Conservation (phyloP, 2,113 vertebrate species). For the Delphinus delphis region DNA sequence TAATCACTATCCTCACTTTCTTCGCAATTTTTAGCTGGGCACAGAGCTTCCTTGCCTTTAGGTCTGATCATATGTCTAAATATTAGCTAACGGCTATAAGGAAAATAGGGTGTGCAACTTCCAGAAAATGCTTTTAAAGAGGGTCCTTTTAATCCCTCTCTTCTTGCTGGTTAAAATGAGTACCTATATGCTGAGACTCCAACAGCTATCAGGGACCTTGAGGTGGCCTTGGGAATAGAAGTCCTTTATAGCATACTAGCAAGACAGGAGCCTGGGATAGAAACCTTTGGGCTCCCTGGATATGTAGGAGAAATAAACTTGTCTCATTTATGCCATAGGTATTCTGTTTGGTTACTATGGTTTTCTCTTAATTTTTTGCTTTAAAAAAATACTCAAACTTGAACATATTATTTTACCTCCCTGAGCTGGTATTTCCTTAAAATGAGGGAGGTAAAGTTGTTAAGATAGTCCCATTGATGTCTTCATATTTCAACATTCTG, state of each 20-base stretch:
- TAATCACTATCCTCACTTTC: background rate
- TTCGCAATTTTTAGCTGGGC: background rate
- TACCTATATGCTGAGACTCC: background rate
- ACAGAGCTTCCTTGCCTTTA: background rate
- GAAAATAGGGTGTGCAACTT: background rate
- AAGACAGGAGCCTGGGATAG: background rate
- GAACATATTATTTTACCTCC: background rate
- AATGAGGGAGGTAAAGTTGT: background rate
- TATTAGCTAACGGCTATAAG: constrained; percentile 10
- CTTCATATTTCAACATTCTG: background rate
- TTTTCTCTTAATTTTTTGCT: background rate
- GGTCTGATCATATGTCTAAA: background rate
- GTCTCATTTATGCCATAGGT: background rate
- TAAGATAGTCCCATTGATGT: background rate
- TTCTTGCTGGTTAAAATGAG: background rate
- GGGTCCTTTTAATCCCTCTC: background rate
- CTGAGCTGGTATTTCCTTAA: background rate
- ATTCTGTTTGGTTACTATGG: background rate
- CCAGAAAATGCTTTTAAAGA: background rate
- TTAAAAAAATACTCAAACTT: background rate
- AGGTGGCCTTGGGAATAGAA: background rate
- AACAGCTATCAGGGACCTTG: background rate
- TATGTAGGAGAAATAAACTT: background rate
- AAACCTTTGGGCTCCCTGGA: background rate
- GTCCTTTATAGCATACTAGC: background rate